These are phyloP conservation scores for Dicentrarchus labrax DNA, from an alignment of 2,113 vertebrate species.

Conservation along the genomic window DNA sequence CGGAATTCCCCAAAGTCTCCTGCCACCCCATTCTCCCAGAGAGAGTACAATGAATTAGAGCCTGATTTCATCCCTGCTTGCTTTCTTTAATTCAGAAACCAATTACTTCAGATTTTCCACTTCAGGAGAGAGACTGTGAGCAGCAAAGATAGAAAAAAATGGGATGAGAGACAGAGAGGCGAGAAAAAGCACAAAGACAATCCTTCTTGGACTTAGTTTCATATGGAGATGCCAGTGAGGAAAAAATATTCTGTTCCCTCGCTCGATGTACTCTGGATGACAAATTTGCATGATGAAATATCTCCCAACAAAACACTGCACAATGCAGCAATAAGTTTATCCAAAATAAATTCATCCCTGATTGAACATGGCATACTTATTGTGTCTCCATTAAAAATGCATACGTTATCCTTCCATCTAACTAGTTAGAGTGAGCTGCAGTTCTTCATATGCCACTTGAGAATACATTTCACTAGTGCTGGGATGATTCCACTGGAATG, in stretches of 20 bases:
- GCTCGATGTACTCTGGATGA: conserved; percentile 23
- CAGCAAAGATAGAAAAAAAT: conserved; percentile 48
- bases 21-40: conserved; percentile 50
- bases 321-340: conserved; percentile 19
- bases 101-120: conserved; percentile 88
- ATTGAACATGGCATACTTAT: conserved; percentile 44
- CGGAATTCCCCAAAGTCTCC: conserved; percentile 58
- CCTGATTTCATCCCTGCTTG: conserved; percentile 78
- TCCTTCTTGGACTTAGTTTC: conserved; percentile 73
- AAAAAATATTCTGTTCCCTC: conserved; percentile 54
- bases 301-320: conserved; percentile 16
- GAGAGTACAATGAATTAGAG: conserved; percentile 77
- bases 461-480: conserved; percentile 6
- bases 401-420: conserved; percentile 5
- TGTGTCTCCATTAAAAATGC: conserved; percentile 52
- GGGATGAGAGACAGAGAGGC: conserved; percentile 38
- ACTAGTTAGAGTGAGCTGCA: background rate
- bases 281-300: conserved; percentile 60
- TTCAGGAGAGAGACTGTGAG: conserved; percentile 77
- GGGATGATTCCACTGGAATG: conserved; percentile 14
- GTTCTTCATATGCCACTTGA: conserved; percentile 5
- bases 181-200: conserved; percentile 68
- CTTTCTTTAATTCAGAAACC: conserved; percentile 85
- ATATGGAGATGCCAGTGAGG: conserved; percentile 66
- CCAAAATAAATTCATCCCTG: conserved; percentile 36